A percentile compares a stretch with the other conserved stretches of the same genome.
Evolutionary conservation across 2,797 vertebrate species (phyloP).

Genomic region (Nannoperca australis): DNA sequence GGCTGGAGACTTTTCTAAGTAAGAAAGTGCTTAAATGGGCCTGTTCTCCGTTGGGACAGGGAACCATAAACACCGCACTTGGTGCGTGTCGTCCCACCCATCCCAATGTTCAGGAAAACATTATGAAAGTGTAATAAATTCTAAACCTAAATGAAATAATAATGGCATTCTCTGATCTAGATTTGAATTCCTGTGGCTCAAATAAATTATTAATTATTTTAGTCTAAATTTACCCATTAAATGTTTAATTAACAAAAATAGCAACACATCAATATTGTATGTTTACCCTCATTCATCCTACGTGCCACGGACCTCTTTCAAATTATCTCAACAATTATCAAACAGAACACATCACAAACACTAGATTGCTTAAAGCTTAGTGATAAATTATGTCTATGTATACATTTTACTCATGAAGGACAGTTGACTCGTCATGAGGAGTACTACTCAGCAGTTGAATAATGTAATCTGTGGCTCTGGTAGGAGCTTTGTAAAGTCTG

Average conservation of each 20-base stretch:
- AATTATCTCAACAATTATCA: not conserved
- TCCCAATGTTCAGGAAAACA: not conserved
- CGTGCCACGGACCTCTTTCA: not conserved
- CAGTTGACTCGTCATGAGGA: not conserved
- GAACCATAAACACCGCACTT: not conserved
- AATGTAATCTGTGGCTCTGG: not conserved
- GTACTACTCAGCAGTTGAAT: not conserved
- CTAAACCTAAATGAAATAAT: conserved; percentile 11
- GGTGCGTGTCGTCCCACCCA: no score
- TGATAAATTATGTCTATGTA: no score
- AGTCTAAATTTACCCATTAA: not conserved
- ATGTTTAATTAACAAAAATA: not conserved
- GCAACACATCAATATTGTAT: not conserved
- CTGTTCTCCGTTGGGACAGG: not conserved
- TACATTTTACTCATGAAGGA: not conserved
- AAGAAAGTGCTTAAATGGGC: conserved; percentile 7
- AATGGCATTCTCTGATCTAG: not conserved
- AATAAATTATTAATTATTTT: conserved; percentile 7
- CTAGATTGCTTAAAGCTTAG: not conserved
- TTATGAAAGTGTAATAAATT: not conserved
- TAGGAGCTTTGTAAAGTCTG: not conserved
- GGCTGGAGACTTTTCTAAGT: not conserved
- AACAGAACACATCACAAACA: not conserved
- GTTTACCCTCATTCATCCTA: not conserved
- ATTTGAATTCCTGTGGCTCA: conserved; percentile 1